phyloP scores from a whole-genome alignment of 2,888 invertebrate species.

The Chrysina gloriosa region DNA sequence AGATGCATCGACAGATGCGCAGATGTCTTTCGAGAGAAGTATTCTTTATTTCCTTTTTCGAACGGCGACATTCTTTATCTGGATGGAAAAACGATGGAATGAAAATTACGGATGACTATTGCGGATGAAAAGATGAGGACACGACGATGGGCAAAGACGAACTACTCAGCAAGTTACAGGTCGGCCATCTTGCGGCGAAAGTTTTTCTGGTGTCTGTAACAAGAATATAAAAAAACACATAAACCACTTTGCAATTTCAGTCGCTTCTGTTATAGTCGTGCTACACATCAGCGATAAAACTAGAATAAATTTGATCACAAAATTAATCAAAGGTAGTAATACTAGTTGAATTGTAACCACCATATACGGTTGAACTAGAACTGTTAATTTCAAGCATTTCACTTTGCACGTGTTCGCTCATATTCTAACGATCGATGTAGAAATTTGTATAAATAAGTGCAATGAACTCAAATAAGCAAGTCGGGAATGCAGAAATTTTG shows the following conservation, averaged over 20 bases:
- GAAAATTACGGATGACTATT: slow-evolving; percentile 36
- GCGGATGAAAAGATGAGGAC: slow-evolving; percentile 55
- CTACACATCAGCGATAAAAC: neutral
- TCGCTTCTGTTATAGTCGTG: neutral
- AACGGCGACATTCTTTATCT: neutral
- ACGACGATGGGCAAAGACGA: slow-evolving; percentile 43
- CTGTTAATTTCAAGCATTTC: slow-evolving; percentile 43
- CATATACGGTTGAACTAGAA: slow-evolving; percentile 29
- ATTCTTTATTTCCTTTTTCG: slow-evolving; percentile 9
- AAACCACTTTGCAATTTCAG: slow-evolving; percentile 6
- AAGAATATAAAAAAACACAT: slow-evolving; percentile 55
- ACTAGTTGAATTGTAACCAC: neutral
- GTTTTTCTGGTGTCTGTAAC: slow-evolving; percentile 75
- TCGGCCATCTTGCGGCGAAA: slow-evolving; percentile 72
- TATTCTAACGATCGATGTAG: slow-evolving; percentile 19
- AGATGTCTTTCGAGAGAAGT: slow-evolving; percentile 14
- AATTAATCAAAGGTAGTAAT: neutral
- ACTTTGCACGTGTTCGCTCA: slow-evolving; percentile 57
- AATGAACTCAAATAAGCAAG: slow-evolving; percentile 44
- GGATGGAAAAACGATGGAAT: slow-evolving; percentile 37
- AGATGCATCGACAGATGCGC: slow-evolving; percentile 5
- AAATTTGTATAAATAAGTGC: slow-evolving; percentile 19
- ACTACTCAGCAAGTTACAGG: slow-evolving; percentile 59
- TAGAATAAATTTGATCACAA: neutral
- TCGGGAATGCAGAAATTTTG: slow-evolving; percentile 55